Conservation (phyloP, 2,113 vertebrate genomes). For the Caranx ignobilis region DNA sequence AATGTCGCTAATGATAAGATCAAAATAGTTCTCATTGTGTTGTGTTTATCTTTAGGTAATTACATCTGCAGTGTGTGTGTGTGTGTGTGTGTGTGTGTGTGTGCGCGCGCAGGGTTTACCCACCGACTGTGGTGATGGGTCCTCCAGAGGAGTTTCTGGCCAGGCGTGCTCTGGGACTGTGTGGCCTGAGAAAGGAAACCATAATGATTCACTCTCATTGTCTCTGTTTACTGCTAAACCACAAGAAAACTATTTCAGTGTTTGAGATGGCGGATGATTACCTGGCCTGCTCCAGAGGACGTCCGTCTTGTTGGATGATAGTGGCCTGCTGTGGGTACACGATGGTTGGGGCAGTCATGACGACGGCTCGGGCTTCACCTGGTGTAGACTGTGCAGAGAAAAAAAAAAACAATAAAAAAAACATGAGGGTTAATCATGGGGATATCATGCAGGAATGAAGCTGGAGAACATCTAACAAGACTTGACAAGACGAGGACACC, state of each 20-base stretch:
- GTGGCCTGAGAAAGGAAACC: conserved; percentile 80
- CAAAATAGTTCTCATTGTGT: conserved; percentile 30
- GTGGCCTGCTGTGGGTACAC: conserved; percentile 88
- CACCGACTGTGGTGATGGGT: conserved; percentile 93
- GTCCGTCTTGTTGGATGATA: conserved; percentile 79
- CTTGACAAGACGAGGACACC: neutral
- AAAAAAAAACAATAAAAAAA: neutral
- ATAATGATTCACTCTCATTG: neutral
- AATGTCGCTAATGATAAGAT: conserved; percentile 12
- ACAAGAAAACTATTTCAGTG: conserved; percentile 4
- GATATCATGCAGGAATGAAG: neutral
- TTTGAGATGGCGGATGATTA: conserved; percentile 39
- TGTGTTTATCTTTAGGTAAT: conserved; percentile 39
- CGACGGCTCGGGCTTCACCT: conserved; percentile 76
- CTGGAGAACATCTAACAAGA: neutral
- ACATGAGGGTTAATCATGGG: neutral
- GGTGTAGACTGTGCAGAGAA: conserved; percentile 80
- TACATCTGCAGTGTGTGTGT: conserved; percentile 6
- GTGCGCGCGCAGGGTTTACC: conserved; percentile 44
- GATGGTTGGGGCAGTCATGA: conserved; percentile 87
- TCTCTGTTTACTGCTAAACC: conserved; percentile 15
- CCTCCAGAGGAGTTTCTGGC: conserved; percentile 82
- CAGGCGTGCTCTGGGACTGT: conserved; percentile 89
- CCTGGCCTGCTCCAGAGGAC: conserved; percentile 80
- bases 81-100: conserved; percentile 16